These are phyloP conservation scores for Tachuris rubrigastra DNA, from an alignment of 2,113 vertebrate genomes.

Conservation along the genomic window DNA sequence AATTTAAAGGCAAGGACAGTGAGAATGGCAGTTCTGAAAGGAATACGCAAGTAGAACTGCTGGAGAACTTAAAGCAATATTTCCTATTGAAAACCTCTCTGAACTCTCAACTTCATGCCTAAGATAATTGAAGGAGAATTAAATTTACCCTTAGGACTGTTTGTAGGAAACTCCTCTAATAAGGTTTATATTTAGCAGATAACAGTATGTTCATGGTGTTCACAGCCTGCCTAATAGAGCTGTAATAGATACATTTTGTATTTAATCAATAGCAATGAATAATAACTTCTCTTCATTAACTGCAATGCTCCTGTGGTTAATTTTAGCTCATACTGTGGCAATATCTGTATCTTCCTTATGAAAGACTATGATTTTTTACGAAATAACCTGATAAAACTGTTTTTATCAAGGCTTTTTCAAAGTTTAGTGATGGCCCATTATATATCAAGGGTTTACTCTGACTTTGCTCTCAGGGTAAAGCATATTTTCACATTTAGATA, in stretches of 20 bases:
- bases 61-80: background rate
- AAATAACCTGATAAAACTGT: background rate
- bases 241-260: conserved; percentile 6
- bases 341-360: background rate
- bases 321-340: background rate
- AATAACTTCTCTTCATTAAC: conserved; percentile 46
- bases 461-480: background rate
- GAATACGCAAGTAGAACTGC: background rate
- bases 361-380: background rate
- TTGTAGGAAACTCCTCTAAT: conserved; percentile 32
- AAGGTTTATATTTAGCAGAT: conserved; percentile 48
- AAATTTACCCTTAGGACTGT: conserved; percentile 34
- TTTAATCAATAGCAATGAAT: conserved; percentile 53
- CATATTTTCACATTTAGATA: background rate
- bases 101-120: conserved; percentile 1
- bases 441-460: background rate
- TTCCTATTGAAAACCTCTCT: background rate
- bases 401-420: background rate
- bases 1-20: background rate
- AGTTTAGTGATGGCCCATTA: background rate
- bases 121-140: conserved; percentile 53
- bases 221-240: conserved; percentile 32
- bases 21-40: background rate
- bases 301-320: background rate
- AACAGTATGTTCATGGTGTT: conserved; percentile 7